Evolutionary conservation across 1,140 invertebrate species (phyloP), one percentile per base, ranked within the genome.

Genomic region (Tenebrio molitor): DNA sequence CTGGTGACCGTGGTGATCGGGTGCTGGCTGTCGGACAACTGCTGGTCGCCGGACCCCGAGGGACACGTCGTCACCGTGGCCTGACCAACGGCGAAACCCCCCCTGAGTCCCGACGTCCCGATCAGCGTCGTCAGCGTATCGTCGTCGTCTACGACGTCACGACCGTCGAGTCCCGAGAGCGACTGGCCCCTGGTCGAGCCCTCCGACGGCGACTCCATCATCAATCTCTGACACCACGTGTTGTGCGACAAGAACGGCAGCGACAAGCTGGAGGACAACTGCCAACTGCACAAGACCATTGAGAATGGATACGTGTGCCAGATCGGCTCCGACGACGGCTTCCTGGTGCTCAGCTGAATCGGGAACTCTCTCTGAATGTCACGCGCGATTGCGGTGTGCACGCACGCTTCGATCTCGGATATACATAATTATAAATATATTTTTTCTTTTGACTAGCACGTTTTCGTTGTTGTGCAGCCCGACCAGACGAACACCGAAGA

Each of bases 21-120:
- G 58, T 91, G 90, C 82, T 91, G 90, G 90, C 84, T 91, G 33
- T 91, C 89, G 1, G 90, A 91, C 86, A 91, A 91, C 83, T 91
- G 90, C 81, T 91, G 89, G 90, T 91, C 90, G 42, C 89, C 90
- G 50, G 89, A 91, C 77, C 90, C 90, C 12, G 90, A 91, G 76
- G 73, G 71, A 1, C 88, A 89, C 65, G 82, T 87, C 44, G 82
- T 89, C 69, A 88, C 88, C 46, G 85, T 89, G 77, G 89, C 89
- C 81, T 91, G 89, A 90, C 89, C 87, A 81, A 84, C 84, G 77
- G 81, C 84, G 83, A 85, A 85, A 83, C 84, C 84, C 80, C 84
- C 84, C 44, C 84, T 84, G 83, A 85, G 83, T 78, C 84, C 70
- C 12, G 65, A 62, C 7, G 62, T 67, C 3, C 77, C 72, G 39